Evolutionary conservation across 2,797 vertebrate genomes (phyloP).

Genomic region (Myotis findleyi): DNA sequence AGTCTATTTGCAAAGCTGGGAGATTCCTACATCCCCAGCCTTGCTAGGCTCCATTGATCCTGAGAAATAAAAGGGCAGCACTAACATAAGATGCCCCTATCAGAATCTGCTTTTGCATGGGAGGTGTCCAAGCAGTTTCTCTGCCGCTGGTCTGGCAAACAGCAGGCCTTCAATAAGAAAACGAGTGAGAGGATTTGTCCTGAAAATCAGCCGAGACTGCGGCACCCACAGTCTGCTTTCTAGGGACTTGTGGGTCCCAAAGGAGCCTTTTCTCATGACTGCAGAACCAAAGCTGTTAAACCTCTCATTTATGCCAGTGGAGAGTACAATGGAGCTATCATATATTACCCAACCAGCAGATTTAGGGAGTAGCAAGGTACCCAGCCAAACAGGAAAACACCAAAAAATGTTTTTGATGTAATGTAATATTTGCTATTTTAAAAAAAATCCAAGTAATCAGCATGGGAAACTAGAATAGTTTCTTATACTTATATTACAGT

Average conservation of each 20-base stretch:
- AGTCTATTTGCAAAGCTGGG: slow-evolving; percentile 33
- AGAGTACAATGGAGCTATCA: neutral
- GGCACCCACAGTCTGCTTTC: neutral
- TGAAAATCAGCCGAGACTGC: neutral
- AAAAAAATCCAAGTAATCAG: neutral
- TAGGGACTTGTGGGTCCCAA: neutral
- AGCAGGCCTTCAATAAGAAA: neutral
- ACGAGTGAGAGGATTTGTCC: neutral
- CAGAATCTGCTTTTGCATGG: neutral
- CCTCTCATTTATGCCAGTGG: neutral
- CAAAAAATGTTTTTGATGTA: neutral
- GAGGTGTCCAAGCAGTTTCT: neutral
- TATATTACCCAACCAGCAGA: neutral
- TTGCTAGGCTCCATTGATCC: neutral
- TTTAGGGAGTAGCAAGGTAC: neutral
- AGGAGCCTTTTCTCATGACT: neutral
- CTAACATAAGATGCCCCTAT: neutral
- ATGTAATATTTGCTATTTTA: neutral
- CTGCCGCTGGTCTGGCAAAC: neutral
- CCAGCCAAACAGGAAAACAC: neutral
- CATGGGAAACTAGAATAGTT: neutral
- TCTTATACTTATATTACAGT: neutral
- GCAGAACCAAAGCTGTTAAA: neutral
- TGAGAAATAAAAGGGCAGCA: slow-evolving; percentile 36
- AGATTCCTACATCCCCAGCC: neutral